Percentiles rank a stretch among this genome's conserved stretches.
These are phyloP conservation scores for Brachypteracias leptosomus DNA, from an alignment of 2,113 vertebrate genomes.

Conservation along the genomic window DNA sequence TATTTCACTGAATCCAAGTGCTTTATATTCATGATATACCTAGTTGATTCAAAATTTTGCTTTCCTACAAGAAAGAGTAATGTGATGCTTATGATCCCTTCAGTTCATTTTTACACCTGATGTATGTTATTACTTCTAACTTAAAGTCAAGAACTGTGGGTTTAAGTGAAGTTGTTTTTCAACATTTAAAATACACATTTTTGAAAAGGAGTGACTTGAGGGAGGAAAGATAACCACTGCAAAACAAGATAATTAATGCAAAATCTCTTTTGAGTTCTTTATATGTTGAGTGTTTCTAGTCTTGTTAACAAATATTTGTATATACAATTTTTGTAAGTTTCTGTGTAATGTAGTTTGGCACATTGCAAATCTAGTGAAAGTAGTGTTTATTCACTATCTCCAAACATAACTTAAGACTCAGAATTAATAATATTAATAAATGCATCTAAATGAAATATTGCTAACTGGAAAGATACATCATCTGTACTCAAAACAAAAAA, in stretches of 20 bases:
- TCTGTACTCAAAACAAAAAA: background rate
- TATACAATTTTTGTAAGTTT: background rate
- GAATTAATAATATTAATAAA: background rate
- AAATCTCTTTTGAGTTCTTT: background rate
- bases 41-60: background rate
- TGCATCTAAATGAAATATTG: background rate
- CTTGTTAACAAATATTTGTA: background rate
- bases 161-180: background rate
- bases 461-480: background rate
- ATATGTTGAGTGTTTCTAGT: background rate
- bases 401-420: background rate
- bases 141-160: background rate
- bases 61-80: background rate
- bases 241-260: background rate
- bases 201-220: background rate
- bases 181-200: background rate
- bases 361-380: background rate
- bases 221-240: background rate
- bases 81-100: background rate
- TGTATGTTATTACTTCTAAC: background rate
- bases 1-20: background rate
- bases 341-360: background rate
- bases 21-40: background rate
- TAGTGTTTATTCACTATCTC: background rate
- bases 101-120: background rate